Evolutionary conservation across 2,113 vertebrate genomes (phyloP).

Genomic region (Salvelinus sp.): DNA sequence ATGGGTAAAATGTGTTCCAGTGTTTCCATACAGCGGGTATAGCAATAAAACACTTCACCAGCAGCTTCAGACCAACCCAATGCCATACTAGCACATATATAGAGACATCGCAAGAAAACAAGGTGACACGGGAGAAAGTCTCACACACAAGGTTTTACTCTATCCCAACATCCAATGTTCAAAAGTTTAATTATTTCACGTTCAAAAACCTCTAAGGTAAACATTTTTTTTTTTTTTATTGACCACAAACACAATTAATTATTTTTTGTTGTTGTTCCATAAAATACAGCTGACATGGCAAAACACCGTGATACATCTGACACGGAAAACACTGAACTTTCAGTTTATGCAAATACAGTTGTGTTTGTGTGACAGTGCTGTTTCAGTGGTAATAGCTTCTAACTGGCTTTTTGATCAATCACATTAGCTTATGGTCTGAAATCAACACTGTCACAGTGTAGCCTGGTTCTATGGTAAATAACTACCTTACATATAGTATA

Average conservation of each 20-base stretch:
- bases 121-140: slow-evolving; percentile 66
- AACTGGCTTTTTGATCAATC: slow-evolving; percentile 45
- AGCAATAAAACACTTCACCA: slow-evolving; percentile 63
- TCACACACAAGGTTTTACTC: slow-evolving; percentile 60
- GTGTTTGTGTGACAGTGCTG: slow-evolving; percentile 48
- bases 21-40: slow-evolving; percentile 57
- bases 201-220: slow-evolving; percentile 55
- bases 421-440: slow-evolving; percentile 62
- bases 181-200: slow-evolving; percentile 59
- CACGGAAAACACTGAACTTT: slow-evolving; percentile 48
- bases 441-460: slow-evolving; percentile 55
- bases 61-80: slow-evolving; percentile 55
- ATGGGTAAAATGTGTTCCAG: slow-evolving; percentile 64
- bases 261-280: slow-evolving; percentile 20
- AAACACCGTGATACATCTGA: slow-evolving; percentile 20
- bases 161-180: slow-evolving; percentile 52
- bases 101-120: slow-evolving; percentile 64
- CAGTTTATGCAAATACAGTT: slow-evolving; percentile 31
- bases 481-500: slow-evolving; percentile 38
- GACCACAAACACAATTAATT: slow-evolving; percentile 69
- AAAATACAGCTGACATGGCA: slow-evolving; percentile 64
- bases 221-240: slow-evolving; percentile 45
- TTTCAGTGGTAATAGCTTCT: slow-evolving; percentile 52
- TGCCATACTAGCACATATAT: slow-evolving; percentile 31
- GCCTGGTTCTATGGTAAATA: slow-evolving; percentile 37